A percentile compares a stretch with the other conserved stretches of the same genome.
phyloP scores from a whole-genome alignment of 30 jellyfish, hydroid and myxozoan species.

The Cassiopea andromeda region DNA sequence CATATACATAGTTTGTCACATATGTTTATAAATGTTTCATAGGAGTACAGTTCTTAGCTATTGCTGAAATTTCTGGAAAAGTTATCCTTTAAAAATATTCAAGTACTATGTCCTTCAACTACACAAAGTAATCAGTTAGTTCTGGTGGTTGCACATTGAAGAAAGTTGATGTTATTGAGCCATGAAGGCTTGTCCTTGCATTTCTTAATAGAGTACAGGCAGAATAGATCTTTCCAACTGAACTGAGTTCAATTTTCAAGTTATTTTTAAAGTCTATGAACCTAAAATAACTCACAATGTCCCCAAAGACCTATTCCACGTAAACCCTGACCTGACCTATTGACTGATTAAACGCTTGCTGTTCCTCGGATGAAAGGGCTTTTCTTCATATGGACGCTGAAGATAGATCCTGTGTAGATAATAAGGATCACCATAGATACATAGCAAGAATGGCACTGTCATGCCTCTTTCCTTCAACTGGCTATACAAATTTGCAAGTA shows the following conservation, averaged over 20 bases:
- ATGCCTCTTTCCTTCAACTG: too few relatives aligned
- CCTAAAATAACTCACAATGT: conserved; percentile 40
- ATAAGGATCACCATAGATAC: conserved; percentile 55
- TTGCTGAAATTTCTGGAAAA: too few relatives aligned
- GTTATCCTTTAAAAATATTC: not conserved
- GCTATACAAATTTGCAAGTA: too few relatives aligned
- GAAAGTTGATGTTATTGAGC: not conserved
- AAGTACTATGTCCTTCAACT: too few relatives aligned
- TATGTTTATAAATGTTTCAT: too few relatives aligned
- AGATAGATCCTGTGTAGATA: conserved; percentile 31
- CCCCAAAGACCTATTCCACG: conserved; percentile 82
- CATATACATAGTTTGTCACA: too few relatives aligned
- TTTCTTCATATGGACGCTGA: not conserved
- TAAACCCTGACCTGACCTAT: conserved; percentile 27
- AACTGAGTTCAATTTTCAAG: conserved; percentile 49
- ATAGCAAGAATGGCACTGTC: too few relatives aligned
- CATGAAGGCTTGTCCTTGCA: conserved; percentile 62
- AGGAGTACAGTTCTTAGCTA: too few relatives aligned
- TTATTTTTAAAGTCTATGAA: conserved; percentile 66
- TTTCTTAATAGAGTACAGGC: conserved; percentile 50
- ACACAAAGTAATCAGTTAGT: not conserved
- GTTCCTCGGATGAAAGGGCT: conserved; percentile 25
- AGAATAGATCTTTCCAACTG: not conserved
- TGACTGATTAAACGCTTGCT: conserved; percentile 22
- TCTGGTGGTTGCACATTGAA: conserved; percentile 65